Base-by-base conservation (phyloP, 2,888 invertebrate genomes). In the Ernsta delagoae region DNA sequence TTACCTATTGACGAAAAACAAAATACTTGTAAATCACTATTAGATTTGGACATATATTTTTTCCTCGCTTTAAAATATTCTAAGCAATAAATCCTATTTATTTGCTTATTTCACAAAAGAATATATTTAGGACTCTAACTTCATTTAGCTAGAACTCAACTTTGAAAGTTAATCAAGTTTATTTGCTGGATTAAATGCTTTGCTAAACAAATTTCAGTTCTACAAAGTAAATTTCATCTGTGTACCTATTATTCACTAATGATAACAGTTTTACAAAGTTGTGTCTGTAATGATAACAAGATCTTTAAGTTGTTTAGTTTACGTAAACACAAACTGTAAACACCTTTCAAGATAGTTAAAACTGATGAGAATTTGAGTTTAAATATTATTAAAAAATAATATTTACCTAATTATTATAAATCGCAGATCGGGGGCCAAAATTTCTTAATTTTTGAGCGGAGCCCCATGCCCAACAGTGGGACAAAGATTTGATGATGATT, bases 181-280 rank as follows among this genome's bases (percentile, higher is more conserved):
- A 54, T 66, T 60, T 67, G 65, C 59, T 64, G 54, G 71, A 70
- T 70, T 67, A 60, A 67, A 65, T 64, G 41, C 71, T 71, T 71
- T 60, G 60, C 67, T 56, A 45, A 60, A 67, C 60, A 67, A 67
- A 60, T 53, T 60, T 31, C 4, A 39, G 45, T 16, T 60, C 16
- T 34, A 36, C 45, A 43, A 56, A 56, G 54, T 67, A 45, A 54
- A 67, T 61, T 67, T 67, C 43, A 59, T 60, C 60, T 66, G 39
- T 66, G 59, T 50, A 50, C 12, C 53, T 11, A 9, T 53, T 54
- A 54, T 16, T 16, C 4, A 9, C 54, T 24, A 54, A 54, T 31
- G 31, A 54, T 31, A 31, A 31, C 43, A 31, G 8, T 54, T 54
- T 8, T 31, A 12, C n/a, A 56, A 34, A 56, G 4, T 56, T 56